A percentile compares a stretch with the other conserved stretches of the same genome.
phyloP scores from a whole-genome alignment of 1,140 invertebrate species.

The Drepana arcuata region DNA sequence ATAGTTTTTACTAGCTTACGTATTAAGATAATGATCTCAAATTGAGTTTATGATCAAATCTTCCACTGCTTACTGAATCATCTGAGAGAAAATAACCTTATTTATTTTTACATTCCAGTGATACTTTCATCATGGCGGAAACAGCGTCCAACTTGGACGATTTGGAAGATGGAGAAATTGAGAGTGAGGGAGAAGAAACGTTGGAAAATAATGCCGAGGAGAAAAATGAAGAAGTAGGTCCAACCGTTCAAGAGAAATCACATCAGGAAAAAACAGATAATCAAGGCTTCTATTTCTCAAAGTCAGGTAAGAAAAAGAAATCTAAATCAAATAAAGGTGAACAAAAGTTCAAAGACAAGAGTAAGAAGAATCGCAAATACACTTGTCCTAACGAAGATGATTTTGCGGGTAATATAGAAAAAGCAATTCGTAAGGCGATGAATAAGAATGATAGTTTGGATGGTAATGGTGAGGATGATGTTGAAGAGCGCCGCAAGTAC shows the following conservation, averaged over 20 bases:
- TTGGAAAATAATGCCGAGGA: slow-evolving; percentile 32
- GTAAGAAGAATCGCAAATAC: slow-evolving; percentile 54
- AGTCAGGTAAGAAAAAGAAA: slow-evolving; percentile 69
- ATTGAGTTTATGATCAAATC: too few relatives aligned
- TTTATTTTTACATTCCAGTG: slow-evolving; percentile 50
- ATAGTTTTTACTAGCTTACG: too few relatives aligned
- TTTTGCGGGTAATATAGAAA: slow-evolving; percentile 83
- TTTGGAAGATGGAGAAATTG: slow-evolving; percentile 76
- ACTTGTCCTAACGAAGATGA: slow-evolving; percentile 74
- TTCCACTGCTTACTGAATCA: too few relatives aligned
- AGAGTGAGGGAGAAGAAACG: slow-evolving; percentile 72
- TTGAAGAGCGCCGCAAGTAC: slow-evolving; percentile 60
- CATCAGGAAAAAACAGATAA: slow-evolving; percentile 28
- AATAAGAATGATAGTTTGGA: slow-evolving; percentile 72
- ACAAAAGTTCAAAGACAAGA: slow-evolving; percentile 54
- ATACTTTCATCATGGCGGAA: slow-evolving; percentile 48
- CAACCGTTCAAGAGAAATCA: slow-evolving; percentile 23
- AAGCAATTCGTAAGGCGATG: slow-evolving; percentile 79
- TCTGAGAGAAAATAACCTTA: too few relatives aligned
- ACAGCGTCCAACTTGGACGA: slow-evolving; percentile 56
- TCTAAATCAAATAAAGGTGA: slow-evolving; percentile 55
- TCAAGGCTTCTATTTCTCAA: slow-evolving; percentile 45
- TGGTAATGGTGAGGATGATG: slow-evolving; percentile 69
- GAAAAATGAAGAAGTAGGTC: slow-evolving; percentile 31
- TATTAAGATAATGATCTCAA: too few relatives aligned